phyloP scores from a whole-genome alignment of 2,113 vertebrate genomes.

The Megaptera novaeangliae region DNA sequence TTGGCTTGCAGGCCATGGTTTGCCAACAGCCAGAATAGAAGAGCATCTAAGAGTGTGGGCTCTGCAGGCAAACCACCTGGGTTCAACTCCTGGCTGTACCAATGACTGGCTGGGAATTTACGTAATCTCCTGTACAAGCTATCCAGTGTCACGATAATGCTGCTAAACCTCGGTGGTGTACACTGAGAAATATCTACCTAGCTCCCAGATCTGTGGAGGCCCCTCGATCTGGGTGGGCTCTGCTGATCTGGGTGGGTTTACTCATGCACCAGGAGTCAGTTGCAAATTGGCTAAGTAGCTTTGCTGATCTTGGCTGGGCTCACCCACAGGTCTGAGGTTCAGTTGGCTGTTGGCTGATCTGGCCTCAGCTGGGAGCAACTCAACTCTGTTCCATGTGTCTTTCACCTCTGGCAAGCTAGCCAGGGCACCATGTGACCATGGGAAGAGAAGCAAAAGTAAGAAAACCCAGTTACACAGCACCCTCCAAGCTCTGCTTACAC shows the following conservation, averaged over 20 bases:
- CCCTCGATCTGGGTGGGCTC: no score
- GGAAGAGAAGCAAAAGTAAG: background rate
- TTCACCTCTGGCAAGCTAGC: background rate
- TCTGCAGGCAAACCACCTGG: background rate
- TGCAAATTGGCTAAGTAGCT: background rate
- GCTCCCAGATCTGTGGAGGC: background rate
- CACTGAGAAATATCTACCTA: background rate
- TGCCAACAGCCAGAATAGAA: background rate
- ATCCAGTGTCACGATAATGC: fast-evolving
- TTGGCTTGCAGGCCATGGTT: background rate
- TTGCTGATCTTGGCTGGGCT: background rate
- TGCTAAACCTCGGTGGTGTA: background rate
- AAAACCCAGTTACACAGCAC: background rate
- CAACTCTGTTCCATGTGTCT: background rate
- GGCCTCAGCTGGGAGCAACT: background rate
- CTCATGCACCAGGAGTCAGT: background rate
- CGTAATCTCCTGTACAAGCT: background rate
- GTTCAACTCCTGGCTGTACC: background rate
- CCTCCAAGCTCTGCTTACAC: background rate
- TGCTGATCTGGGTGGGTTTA: background rate
- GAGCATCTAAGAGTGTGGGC: background rate
- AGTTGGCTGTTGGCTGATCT: background rate
- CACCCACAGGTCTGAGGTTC: background rate
- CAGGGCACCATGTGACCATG: fast-evolving
- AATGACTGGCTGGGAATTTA: no score